phyloP scores from a whole-genome alignment of 2,113 vertebrate genomes.

The Rhinogobius similis region DNA sequence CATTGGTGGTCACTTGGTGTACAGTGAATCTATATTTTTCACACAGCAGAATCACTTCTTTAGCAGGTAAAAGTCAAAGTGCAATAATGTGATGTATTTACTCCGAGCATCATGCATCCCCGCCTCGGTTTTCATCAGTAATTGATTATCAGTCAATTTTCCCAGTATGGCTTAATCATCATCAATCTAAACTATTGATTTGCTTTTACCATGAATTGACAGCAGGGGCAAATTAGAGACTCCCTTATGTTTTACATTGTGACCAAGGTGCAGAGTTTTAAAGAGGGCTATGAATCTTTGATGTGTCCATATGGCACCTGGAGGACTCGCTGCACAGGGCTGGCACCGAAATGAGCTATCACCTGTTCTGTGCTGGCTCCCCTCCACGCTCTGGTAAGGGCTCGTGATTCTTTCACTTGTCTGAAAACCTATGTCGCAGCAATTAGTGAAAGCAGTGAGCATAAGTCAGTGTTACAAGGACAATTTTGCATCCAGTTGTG shows the following conservation, averaged over 20 bases:
- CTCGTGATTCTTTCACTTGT: not conserved
- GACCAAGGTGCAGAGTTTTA: constrained; percentile 18
- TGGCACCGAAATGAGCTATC: constrained; percentile 30
- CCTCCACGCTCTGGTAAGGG: constrained; percentile 17
- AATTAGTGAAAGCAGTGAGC: constrained; percentile 18
- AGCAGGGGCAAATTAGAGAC: not conserved
- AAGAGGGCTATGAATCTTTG: constrained; percentile 43
- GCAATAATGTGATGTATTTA: not conserved
- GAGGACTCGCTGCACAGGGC: constrained; percentile 21
- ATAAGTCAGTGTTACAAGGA: constrained; percentile 13
- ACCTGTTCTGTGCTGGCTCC: constrained; percentile 7
- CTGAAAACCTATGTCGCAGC: not conserved
- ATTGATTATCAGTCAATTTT: constrained; percentile 20
- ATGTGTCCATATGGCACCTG: constrained; percentile 24
- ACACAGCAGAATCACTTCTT: not conserved
- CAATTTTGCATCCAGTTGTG: not conserved
- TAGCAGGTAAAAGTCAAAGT: not conserved
- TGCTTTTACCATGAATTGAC: constrained; percentile 7
- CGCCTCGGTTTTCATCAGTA: not conserved
- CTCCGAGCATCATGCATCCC: not conserved
- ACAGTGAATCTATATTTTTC: not conserved
- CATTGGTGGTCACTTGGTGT: not conserved
- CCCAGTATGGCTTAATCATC: constrained; percentile 31
- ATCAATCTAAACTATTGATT: constrained; percentile 48
- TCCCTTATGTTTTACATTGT: constrained; percentile 1